Evolutionary conservation across 2,888 invertebrate genomes (phyloP).

Genomic region (Hymenopus coronatus): DNA sequence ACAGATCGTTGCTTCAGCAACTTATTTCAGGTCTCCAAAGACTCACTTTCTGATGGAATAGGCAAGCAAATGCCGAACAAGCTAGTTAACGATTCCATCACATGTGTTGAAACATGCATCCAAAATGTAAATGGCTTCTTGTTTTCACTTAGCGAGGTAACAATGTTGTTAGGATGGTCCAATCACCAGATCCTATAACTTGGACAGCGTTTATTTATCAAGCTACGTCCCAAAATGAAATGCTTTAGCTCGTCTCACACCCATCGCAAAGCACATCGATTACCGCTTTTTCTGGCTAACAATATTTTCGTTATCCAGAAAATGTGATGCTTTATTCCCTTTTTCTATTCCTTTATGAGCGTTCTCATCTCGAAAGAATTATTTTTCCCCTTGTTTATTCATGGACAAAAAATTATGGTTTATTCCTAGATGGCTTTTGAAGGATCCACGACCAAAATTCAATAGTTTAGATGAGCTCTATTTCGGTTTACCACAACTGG

Average conservation of each 20-base stretch:
- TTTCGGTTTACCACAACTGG: no score
- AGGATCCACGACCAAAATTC: no score
- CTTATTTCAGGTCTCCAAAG: no score
- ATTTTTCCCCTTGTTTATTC: not conserved
- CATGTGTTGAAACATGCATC: no score
- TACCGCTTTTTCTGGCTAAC: not conserved
- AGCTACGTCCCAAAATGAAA: not conserved
- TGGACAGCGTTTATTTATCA: not conserved
- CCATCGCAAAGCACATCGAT: not conserved
- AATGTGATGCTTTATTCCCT: not conserved
- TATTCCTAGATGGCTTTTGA: no score
- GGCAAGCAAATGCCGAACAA: no score
- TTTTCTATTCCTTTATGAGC: not conserved
- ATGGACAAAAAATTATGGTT: no score
- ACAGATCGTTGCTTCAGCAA: no score
- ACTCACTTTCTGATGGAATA: no score
- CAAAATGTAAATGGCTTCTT: not conserved
- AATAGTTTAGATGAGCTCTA: no score
- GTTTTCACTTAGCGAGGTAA: not conserved
- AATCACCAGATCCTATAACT: not conserved
- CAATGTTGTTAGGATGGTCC: not conserved
- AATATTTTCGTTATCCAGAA: not conserved
- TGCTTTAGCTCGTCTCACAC: not conserved
- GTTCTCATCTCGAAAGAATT: not conserved
- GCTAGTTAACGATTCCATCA: no score